A percentile compares a stretch with the other conserved stretches of the same genome.
Evolutionary conservation across 2,113 vertebrate species (phyloP).

Genomic region (Psittacula cyanocephala): DNA sequence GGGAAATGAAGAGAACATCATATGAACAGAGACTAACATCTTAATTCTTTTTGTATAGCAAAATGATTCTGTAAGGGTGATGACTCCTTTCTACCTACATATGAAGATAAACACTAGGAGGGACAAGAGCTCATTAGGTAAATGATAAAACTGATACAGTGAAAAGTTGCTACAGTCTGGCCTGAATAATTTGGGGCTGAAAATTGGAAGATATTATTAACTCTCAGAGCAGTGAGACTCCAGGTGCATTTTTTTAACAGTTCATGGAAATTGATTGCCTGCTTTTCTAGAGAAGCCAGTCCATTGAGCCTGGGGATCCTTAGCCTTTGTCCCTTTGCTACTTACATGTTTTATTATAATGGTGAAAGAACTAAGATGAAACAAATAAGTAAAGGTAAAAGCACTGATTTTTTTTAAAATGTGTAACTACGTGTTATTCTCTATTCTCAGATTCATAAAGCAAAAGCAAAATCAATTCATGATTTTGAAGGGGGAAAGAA

Average conservation of each 20-base stretch:
- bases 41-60: not conserved
- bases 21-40: not conserved
- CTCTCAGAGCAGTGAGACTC: not conserved
- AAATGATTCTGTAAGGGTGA: not conserved
- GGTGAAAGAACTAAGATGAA: not conserved
- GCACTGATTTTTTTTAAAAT: not conserved
- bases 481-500: not conserved
- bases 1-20: not conserved
- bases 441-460: not conserved
- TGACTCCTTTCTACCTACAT: conserved; percentile 7
- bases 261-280: not conserved
- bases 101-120: conserved; percentile 9
- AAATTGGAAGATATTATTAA: not conserved
- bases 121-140: conserved; percentile 6
- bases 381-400: not conserved
- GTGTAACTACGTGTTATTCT: not conserved
- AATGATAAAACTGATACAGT: not conserved
- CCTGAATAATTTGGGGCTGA: not conserved
- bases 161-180: not conserved
- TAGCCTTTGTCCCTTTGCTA: not conserved
- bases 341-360: not conserved
- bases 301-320: not conserved
- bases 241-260: not conserved
- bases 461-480: not conserved
- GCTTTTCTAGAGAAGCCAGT: not conserved